Base-by-base conservation (phyloP, 2,113 vertebrate genomes). In the Gambusia holbrooki region DNA sequence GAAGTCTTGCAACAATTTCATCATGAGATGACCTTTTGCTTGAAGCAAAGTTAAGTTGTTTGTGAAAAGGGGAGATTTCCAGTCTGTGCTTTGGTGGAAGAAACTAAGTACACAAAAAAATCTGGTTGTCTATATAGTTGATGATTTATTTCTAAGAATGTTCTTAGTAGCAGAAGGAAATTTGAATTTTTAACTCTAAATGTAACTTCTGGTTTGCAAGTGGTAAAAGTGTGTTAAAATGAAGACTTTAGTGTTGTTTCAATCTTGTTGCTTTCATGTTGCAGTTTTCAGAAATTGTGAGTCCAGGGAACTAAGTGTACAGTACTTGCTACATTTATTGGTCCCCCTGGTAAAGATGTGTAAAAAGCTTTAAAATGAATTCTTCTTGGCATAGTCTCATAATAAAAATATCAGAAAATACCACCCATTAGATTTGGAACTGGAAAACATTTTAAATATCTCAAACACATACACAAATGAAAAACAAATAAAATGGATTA, bases 11-110 rank as follows among this genome's bases (percentile, higher is more conserved):
- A 79, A 80, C 28, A 68, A 69, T 88, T 86, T 83, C 88, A 82
- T 87, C 83, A 81, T 66, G 69, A 79, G 73, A 78, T 33, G 11
- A 51, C 80, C 80, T 83, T 88, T 81, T 89, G 90, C 75, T 87
- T 67, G 2, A 74, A 33, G 69, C n/a, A 40, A 64, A 80, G 69
- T 61, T 19, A 84, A 73, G 67, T 42, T 67, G 73, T 58, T 83
- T 37, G n/a, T 71, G 61, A 72, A 30, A 69, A 37, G 68, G 63
- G 67, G 61, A 62, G 27, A 74, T 33, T 69, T 62, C 60, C 27
- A 37, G n/a, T 73, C 48, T 76, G 73, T 37, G 42, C 67, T 71
- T 71, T 35, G n/a, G 25, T 62, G 25, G 11, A 62, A 61, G 48
- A 17, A 62, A 27, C 3, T 14, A 65, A 66, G 54, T 74, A 66